These are phyloP conservation scores for Rhagophthalmus giganteus DNA, from an alignment of 2,888 invertebrate species.

Conservation along the genomic window DNA sequence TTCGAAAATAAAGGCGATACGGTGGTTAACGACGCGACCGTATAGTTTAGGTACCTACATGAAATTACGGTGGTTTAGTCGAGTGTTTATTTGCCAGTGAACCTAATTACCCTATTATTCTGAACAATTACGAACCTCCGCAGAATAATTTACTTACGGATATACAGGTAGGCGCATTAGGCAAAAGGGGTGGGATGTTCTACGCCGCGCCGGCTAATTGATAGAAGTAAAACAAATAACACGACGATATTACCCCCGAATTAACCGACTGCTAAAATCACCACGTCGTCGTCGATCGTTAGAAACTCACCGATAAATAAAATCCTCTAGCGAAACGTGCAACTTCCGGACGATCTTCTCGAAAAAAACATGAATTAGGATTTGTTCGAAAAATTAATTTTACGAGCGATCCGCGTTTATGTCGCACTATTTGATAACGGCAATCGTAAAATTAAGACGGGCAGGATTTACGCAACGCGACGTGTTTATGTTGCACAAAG, in stretches of 20 bases:
- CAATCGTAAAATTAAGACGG: constrained; percentile 1
- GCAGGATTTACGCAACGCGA: no score
- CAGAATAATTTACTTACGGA: no score
- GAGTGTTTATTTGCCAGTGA: constrained; percentile 23
- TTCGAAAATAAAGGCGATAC: no score
- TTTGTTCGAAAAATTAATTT: neutral
- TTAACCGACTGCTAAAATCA: neutral
- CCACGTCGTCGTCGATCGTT: neutral
- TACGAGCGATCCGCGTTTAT: neutral
- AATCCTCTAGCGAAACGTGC: constrained; percentile 2
- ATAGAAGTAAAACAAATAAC: no score
- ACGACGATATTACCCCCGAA: no score
- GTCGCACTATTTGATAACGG: constrained; percentile 10
- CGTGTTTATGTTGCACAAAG: constrained; percentile 12
- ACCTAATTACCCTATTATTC: constrained; percentile 22
- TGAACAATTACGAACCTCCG: constrained; percentile 10
- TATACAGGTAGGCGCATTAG: no score
- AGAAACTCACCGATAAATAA: constrained; percentile 9
- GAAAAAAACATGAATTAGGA: constrained; percentile 5
- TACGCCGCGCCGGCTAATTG: no score
- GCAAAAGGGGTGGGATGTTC: no score
- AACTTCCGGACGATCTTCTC: constrained; percentile 4
- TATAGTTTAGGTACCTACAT: no score
- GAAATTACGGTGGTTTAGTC: constrained; percentile 12
- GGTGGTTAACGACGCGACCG: no score